These are phyloP conservation scores for Cathartes aura DNA, from an alignment of 2,113 vertebrate genomes.

Conservation along the genomic window DNA sequence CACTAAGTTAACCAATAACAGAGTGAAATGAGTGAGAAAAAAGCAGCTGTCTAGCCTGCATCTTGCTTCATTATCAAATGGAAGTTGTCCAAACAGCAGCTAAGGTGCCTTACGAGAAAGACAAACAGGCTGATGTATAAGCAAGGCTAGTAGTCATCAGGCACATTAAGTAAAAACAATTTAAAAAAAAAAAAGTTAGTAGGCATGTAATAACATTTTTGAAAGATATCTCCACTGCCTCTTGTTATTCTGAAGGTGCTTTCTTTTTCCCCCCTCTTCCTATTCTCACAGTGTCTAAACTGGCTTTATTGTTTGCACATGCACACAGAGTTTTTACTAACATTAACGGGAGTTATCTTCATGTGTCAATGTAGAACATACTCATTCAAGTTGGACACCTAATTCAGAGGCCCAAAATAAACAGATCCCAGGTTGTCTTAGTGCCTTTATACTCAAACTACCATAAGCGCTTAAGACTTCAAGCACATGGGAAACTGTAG, in stretches of 20 bases:
- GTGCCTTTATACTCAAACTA: background rate
- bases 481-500: background rate
- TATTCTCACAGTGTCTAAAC: background rate
- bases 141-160: background rate
- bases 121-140: background rate
- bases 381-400: background rate
- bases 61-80: constrained; percentile 73
- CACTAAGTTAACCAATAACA: constrained; percentile 95
- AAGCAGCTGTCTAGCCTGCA: constrained; percentile 90
- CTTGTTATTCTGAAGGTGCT: background rate
- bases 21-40: constrained; percentile 96
- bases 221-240: background rate
- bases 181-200: background rate
- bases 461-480: background rate
- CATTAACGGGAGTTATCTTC: background rate
- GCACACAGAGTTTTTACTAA: background rate
- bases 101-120: background rate
- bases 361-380: background rate
- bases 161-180: background rate
- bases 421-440: background rate
- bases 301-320: background rate
- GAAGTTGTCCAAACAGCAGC: constrained; percentile 63
- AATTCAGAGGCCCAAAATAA: background rate
- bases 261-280: fast-evolving
- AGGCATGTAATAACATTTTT: background rate